Conservation (phyloP, 2,797 vertebrate species). For the Lepus oiostolus region DNA sequence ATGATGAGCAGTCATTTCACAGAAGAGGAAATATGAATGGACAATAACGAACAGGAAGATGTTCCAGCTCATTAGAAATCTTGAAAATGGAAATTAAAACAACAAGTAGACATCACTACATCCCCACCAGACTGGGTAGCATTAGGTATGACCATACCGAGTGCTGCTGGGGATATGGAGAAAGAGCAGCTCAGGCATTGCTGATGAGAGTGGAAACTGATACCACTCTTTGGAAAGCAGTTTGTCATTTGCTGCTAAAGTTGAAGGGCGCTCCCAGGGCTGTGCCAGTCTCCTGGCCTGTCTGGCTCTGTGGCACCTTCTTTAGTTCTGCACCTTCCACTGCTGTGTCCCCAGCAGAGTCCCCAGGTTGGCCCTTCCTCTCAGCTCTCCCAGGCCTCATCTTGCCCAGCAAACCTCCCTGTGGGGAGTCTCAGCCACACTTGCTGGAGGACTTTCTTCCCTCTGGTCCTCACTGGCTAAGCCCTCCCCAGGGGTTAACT, state of each 20-base stretch:
- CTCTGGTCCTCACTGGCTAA: too few relatives aligned
- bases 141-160: not conserved
- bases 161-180: not conserved
- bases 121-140: not conserved
- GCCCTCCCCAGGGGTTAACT: not conserved
- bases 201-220: not conserved
- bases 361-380: not conserved
- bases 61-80: conserved; percentile 17
- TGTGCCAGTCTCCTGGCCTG: not conserved
- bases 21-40: not conserved
- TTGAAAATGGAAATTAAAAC: conserved; percentile 23
- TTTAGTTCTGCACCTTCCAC: not conserved
- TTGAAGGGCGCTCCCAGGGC: not conserved
- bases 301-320: not conserved
- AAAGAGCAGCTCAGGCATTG: not conserved
- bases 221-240: not conserved
- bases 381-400: too few relatives aligned
- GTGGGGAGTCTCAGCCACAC: too few relatives aligned
- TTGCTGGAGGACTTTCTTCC: not conserved
- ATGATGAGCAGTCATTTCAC: conserved; percentile 22
- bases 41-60: conserved; percentile 13
- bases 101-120: not conserved
- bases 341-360: not conserved
- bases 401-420: not conserved
- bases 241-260: not conserved